phyloP scores from a whole-genome alignment of 1,140 invertebrate genomes.

The Pseudomyrmex concolor region DNA sequence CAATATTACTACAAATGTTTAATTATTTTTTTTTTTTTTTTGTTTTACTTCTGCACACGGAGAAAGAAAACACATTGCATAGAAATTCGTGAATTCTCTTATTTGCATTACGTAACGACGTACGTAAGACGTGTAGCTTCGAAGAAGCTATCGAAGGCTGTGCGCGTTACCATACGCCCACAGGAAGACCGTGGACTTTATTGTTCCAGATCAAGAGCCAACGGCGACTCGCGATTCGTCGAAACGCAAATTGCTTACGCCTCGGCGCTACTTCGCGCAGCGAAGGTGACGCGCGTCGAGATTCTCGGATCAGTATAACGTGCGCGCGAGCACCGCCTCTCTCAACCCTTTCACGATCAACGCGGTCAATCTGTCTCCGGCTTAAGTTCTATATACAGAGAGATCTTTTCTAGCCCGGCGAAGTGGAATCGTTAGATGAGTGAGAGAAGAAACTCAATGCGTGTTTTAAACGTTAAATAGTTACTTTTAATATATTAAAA shows the following conservation, averaged over 20 bases:
- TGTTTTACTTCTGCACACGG: neutral
- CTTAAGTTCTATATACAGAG: neutral
- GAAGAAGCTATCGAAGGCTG: constrained; percentile 41
- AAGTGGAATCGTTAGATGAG: constrained; percentile 12
- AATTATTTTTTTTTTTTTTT: neutral
- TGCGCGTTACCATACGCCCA: constrained; percentile 63
- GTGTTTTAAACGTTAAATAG: neutral
- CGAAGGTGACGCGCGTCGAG: constrained; percentile 63
- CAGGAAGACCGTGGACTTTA: constrained; percentile 73
- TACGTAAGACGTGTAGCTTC: neutral
- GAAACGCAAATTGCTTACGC: constrained; percentile 73
- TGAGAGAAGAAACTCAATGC: constrained; percentile 6
- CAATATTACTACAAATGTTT: neutral
- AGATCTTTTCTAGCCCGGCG: neutral
- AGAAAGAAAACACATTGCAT: neutral
- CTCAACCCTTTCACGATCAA: constrained; percentile 35
- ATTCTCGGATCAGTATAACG: constrained; percentile 58
- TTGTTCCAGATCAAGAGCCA: constrained; percentile 72
- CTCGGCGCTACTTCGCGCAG: constrained; percentile 60
- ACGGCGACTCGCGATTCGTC: constrained; percentile 67
- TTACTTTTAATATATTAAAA: constrained; percentile 10
- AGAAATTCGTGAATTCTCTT: neutral
- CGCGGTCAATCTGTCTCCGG: constrained; percentile 21
- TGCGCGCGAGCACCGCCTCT: constrained; percentile 5
- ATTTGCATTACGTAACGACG: neutral